Conservation (phyloP, 2,113 vertebrate genomes). For the Caloenas nicobarica region DNA sequence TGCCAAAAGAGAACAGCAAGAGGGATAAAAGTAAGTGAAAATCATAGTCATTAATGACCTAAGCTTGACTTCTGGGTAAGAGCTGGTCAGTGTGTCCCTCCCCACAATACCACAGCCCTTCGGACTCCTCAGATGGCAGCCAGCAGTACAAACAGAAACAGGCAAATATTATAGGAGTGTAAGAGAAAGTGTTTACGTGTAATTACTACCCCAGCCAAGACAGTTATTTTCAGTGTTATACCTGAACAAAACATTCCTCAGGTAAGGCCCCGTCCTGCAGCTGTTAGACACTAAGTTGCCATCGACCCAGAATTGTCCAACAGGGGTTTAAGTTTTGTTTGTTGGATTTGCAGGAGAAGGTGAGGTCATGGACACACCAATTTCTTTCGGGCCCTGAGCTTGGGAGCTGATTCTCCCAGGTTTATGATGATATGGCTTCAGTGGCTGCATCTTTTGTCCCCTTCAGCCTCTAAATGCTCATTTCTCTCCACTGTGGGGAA, state of each 20-base stretch:
- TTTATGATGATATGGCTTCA: neutral
- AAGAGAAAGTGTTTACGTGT: neutral
- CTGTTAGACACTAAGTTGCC: neutral
- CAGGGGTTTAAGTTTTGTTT: neutral
- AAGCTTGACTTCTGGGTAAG: neutral
- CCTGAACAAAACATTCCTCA: neutral
- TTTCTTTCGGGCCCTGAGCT: neutral
- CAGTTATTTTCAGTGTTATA: neutral
- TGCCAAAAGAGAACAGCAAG: neutral
- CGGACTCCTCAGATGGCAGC: neutral
- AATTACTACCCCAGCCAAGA: neutral
- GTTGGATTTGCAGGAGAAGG: neutral
- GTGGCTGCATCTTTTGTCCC: neutral
- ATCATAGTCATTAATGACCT: neutral
- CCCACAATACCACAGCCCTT: neutral
- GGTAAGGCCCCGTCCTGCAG: neutral
- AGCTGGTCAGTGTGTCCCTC: neutral
- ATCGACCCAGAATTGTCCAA: accelerated
- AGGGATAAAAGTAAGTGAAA: neutral
- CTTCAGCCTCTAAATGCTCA: neutral
- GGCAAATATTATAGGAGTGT: neutral
- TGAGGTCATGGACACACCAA: accelerated
- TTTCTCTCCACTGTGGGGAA: neutral
- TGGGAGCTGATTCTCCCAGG: neutral
- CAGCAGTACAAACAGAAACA: neutral